Conservation (phyloP, 2,888 invertebrate genomes). For the Anthrax anthrax region DNA sequence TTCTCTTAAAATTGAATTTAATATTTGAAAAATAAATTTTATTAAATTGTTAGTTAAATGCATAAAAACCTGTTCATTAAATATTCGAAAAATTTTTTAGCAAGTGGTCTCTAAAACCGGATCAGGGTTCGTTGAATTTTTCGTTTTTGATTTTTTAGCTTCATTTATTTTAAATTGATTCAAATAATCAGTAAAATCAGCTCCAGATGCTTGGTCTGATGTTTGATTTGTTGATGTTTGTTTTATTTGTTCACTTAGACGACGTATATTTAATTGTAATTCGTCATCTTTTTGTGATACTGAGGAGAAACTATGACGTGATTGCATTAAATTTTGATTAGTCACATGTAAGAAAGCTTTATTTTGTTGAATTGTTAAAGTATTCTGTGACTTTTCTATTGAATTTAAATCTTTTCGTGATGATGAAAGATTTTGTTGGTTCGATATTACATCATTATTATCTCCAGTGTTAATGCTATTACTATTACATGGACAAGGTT, state of each 20-base stretch:
- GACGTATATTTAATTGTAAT: slow-evolving; percentile 28
- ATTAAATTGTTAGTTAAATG: too few relatives aligned
- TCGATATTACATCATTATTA: background rate
- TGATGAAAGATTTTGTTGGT: slow-evolving; percentile 14
- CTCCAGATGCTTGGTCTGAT: slow-evolving; percentile 10
- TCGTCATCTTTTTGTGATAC: slow-evolving; percentile 22
- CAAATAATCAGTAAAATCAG: slow-evolving; percentile 20
- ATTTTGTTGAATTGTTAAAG: slow-evolving; percentile 11
- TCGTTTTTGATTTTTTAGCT: slow-evolving; percentile 15
- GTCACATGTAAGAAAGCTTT: slow-evolving; percentile 21
- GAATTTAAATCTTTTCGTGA: slow-evolving; percentile 6
- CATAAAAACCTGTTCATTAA: background rate
- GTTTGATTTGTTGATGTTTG: slow-evolving; percentile 16
- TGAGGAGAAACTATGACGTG: slow-evolving; percentile 30
- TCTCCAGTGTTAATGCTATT: background rate
- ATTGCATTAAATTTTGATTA: slow-evolving; percentile 22
- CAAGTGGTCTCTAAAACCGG: slow-evolving; percentile 33
- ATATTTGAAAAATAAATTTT: too few relatives aligned
- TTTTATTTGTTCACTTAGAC: slow-evolving; percentile 28
- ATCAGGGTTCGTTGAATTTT: slow-evolving; percentile 20
- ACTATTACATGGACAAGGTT: slow-evolving; percentile 7
- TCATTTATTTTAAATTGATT: slow-evolving; percentile 19
- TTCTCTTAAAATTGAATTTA: too few relatives aligned
- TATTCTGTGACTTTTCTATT: background rate
- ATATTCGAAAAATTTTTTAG: slow-evolving; percentile 13